Evolutionary conservation across 1,140 invertebrate species (phyloP), one percentile per base, ranked within the genome.

Genomic region (Drosophila athabasca): DNA sequence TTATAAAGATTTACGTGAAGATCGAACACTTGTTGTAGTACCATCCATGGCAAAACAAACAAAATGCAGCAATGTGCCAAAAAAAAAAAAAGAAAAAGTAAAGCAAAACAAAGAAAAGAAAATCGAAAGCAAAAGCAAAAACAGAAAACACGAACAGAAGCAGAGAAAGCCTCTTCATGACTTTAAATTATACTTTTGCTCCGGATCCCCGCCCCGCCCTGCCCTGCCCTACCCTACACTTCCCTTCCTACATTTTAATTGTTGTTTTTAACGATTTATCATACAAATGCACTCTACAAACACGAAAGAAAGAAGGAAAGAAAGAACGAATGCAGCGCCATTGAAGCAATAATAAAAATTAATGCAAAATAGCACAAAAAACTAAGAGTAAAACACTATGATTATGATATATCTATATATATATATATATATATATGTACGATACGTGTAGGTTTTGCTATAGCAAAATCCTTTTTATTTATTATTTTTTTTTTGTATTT

Each of bases 1-100:
- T 84, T 84, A 79, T 84, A 61, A 83, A 53, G 58, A 79, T 66
- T 70, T 66, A 71, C 54, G 45, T 70, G 55, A 45, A 45, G 35
- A 13, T 13, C 35, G 11, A 60, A 66, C 68, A 74, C 79, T 71
- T 69, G 68, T 66, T 79, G 54, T 46, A 59, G 62, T 43, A 43
- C 8, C 5, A 26, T 19, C 31, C 26, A 73, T 48, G 76, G 61
- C 62, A 65, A 65, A 70, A 48, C 35, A 64, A 66, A 51, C 43
- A 35, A 58, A 74, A 65, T 77, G 82, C 83, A 76, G 72, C 77
- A 75, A 82, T 79, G 82, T 87, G 82, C 82, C 83, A 87, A 87
- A 84, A 84, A 58, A 46, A 35, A 46, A 45, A 41, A 29, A 7
- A 49, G 9, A 19, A 19, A 19, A 19, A 19, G 17, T 19, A 52